These are phyloP conservation scores for Mus musculus DNA, from an alignment of 2,113 vertebrate species.

Conservation along the genomic window GRCm39 chr11:12183501-12184000, in stretches of 20 bases:
- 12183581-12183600: too few species aligned
- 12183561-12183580: neutral
- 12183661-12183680: neutral
- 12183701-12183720: neutral
- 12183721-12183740: too few species aligned
- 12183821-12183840: neutral
- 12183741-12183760: neutral
- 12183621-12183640: neutral
- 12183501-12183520: neutral
- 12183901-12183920: neutral
- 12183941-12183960: too few species aligned
- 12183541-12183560: accelerated
- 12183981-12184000: neutral
- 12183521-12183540: neutral
- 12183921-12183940: neutral
- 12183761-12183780: neutral
- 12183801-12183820: too few species aligned
- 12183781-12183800: too few species aligned
- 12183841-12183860: neutral
- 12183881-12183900: neutral
- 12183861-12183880: too few species aligned
- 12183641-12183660: neutral
- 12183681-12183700: neutral
- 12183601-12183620: too few species aligned
- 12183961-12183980: neutral